Evolutionary conservation across 2,113 vertebrate genomes (phyloP).

Genomic region (Camelus bactrianus): DNA sequence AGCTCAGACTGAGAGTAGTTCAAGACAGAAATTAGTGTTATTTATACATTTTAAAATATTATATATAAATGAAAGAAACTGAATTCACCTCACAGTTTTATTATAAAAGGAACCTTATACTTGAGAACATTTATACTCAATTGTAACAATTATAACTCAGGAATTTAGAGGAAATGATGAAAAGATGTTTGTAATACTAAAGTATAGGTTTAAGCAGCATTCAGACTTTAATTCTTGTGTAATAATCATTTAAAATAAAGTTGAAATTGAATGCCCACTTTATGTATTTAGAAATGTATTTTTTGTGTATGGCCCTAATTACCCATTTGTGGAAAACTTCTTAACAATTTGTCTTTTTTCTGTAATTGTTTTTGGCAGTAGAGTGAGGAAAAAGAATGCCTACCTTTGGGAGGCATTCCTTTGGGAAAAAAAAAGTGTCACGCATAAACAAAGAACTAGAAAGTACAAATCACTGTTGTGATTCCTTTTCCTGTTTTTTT

Average conservation of each 20-base stretch:
- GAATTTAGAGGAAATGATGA: neutral
- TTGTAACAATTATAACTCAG: neutral
- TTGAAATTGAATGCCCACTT: conserved; percentile 11
- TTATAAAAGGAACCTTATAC: neutral
- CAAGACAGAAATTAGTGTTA: neutral
- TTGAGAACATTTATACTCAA: neutral
- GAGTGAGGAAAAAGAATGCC: conserved; percentile 17
- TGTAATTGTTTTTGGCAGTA: conserved; percentile 4
- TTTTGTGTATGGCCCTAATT: neutral
- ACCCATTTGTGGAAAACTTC: neutral
- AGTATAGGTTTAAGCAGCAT: neutral
- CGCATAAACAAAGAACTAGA: conserved; percentile 40
- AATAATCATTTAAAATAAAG: neutral
- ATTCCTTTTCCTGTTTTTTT: conserved; percentile 70
- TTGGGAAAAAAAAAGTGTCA: neutral
- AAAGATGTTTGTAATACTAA: neutral
- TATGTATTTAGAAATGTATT: neutral
- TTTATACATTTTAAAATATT: neutral
- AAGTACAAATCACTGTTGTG: neutral
- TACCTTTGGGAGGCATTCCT: neutral
- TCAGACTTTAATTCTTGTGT: neutral
- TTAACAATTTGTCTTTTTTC: conserved; percentile 26
- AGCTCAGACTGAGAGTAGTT: conserved; percentile 20
- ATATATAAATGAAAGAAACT: neutral
- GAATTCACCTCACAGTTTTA: conserved; percentile 1